Evolutionary conservation across 2,888 invertebrate genomes (phyloP), one percentile per base, ranked within the genome.

Genomic region (Oscheius sp.): DNA sequence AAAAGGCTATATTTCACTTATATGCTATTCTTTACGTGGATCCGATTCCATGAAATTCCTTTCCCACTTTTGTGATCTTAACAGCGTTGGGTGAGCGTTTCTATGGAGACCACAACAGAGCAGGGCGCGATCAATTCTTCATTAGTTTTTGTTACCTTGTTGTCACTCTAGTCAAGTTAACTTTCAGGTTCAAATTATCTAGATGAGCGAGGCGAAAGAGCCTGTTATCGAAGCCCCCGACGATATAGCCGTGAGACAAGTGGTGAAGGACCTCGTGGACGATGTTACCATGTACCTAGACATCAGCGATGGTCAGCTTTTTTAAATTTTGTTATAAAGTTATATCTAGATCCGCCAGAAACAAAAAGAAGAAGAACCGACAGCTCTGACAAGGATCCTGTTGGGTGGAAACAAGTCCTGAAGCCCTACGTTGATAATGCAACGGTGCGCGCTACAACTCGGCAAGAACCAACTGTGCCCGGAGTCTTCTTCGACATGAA

Each of bases 231-330:
- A 60, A 9, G 13, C n/a, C 4, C n/a, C 35, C 9, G 37, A 7
- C 2, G 35, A 33, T n/a, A 2, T 2, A 5, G 60, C n/a, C 35
- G 35, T 60, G 37, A 11, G 37, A 37, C 35, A 60, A 11, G 60
- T 60, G 35, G 60, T 60, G 11, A 60, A 60, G 60, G 60, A 60
- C 35, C 60, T 60, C 33, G 60, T 60, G 11, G 60, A 50, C 48
- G 51, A 50, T 48, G 65, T 65, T 3, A 50, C 65, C 1, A 65
- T 65, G 48, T 65, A 47, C 47, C 48, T 65, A 5, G 51, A 65
- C 2, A 50, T 51, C 29, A 29, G 1, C 33, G 32, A 7, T 65
- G 7, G 5, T 65, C 47, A 48, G 13, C 21, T 42, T 47, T 65
- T 65, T 29, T 47, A 29, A 48, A 42, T 42, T 42, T 5, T 37